Evolutionary conservation across 2,797 vertebrate species (phyloP).

Genomic region (Pseudochirops corinnae): DNA sequence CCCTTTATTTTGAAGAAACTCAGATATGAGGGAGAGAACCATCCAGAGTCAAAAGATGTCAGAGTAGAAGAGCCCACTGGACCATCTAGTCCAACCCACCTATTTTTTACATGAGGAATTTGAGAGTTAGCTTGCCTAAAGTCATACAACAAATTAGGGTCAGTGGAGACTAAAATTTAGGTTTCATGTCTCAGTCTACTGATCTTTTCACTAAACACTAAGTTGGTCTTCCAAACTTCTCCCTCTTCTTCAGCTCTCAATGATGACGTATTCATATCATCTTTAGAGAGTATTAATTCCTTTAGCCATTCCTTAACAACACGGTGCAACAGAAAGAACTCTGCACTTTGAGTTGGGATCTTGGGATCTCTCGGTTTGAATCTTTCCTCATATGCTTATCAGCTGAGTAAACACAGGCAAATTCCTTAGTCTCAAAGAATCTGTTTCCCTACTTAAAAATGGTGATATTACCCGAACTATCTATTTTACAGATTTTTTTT

Average conservation of each 20-base stretch:
- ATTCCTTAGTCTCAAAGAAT: not conserved
- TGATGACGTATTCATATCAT: not conserved
- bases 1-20: not conserved
- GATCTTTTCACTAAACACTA: not conserved
- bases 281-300: slow-evolving; percentile 28
- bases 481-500: not conserved
- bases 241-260: slow-evolving; percentile 29
- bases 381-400: not conserved
- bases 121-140: not conserved
- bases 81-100: not conserved
- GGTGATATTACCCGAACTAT: not conserved
- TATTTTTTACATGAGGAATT: not conserved
- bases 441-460: not conserved
- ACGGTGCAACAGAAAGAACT: not conserved
- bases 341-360: no score
- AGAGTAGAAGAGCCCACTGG: not conserved
- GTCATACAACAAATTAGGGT: not conserved
- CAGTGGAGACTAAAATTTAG: not conserved
- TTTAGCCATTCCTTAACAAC: not conserved
- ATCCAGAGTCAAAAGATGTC: not conserved
- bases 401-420: not conserved
- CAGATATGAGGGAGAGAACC: not conserved
- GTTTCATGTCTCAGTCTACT: not conserved
- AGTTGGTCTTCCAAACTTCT: slow-evolving; percentile 14
- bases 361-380: no score